Evolutionary conservation across 2,113 vertebrate genomes (phyloP).

Genomic region (Uria aalge): DNA sequence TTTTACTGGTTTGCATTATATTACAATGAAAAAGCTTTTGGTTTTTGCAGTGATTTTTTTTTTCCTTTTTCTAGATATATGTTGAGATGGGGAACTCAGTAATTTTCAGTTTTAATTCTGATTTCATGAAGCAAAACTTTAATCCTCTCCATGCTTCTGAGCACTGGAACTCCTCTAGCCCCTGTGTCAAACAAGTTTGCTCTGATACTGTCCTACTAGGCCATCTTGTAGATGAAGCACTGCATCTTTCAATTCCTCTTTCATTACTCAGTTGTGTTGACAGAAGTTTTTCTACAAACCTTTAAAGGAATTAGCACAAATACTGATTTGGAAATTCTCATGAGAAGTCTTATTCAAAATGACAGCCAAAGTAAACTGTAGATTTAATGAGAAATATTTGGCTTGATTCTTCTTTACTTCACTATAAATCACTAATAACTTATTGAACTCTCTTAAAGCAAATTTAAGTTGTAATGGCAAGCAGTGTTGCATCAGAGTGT

Average conservation of each 20-base stretch:
- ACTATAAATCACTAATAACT: not conserved
- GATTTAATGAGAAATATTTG: not conserved
- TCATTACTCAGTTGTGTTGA: not conserved
- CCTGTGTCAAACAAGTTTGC: not conserved
- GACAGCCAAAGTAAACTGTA: not conserved
- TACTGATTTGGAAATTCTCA: not conserved
- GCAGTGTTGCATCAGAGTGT: not conserved
- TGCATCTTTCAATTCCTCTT: not conserved
- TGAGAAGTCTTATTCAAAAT: not conserved
- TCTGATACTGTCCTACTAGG: not conserved
- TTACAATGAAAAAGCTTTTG: not conserved
- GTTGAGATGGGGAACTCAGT: not conserved
- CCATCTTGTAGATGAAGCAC: not conserved
- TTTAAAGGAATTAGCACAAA: not conserved
- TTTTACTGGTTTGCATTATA: not conserved
- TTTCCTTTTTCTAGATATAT: not conserved
- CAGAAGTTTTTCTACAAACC: not conserved
- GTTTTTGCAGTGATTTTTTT: fast-evolving
- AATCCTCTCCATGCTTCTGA: not conserved
- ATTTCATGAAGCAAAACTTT: not conserved
- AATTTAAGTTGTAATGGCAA: not conserved
- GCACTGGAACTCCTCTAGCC: not conserved
- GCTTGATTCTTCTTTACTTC: not conserved
- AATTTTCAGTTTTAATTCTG: not conserved
- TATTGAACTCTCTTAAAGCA: not conserved